Evolutionary conservation across 30 jellyfish, hydroid and myxozoan genomes (phyloP).

Genomic region (Mastigias papua): DNA sequence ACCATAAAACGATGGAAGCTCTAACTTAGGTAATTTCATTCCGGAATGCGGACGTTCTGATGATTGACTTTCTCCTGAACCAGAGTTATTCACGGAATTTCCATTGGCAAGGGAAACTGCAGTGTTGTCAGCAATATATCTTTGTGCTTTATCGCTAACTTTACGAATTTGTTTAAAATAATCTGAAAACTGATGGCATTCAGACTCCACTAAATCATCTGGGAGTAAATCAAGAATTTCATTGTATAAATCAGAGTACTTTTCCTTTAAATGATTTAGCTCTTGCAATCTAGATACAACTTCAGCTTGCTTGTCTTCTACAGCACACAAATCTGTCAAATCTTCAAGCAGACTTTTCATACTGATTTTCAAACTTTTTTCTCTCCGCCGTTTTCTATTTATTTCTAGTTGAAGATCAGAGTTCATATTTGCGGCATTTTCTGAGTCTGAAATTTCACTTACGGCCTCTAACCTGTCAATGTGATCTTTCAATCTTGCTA

Average conservation of each 20-base stretch:
- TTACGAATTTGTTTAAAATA: slow-evolving; percentile 19
- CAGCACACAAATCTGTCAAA: not conserved
- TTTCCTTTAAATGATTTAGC: slow-evolving; percentile 7
- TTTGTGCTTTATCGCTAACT: slow-evolving; percentile 13
- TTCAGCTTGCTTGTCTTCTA: not conserved
- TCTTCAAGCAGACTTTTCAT: not conserved
- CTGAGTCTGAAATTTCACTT: not conserved
- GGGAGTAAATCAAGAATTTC: slow-evolving; percentile 6
- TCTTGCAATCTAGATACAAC: slow-evolving; percentile 20
- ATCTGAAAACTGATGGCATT: slow-evolving; percentile 22
- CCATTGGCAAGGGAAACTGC: not conserved
- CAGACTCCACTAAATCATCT: slow-evolving; percentile 14
- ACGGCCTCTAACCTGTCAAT: not conserved
- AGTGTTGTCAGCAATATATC: slow-evolving; percentile 4
- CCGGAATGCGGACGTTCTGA: slow-evolving; percentile 4
- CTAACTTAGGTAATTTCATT: slow-evolving; percentile 20
- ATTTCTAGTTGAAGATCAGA: not conserved
- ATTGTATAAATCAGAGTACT: not conserved
- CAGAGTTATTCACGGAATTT: not conserved
- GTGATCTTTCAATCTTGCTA: slow-evolving; percentile 6
- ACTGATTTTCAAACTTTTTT: not conserved
- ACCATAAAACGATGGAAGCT: not conserved
- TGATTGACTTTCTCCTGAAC: slow-evolving; percentile 1
- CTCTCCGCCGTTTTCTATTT: no score
- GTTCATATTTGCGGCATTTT: not conserved